Base-by-base conservation (phyloP, 2,797 vertebrate genomes). In the Mergus octosetaceus region DNA sequence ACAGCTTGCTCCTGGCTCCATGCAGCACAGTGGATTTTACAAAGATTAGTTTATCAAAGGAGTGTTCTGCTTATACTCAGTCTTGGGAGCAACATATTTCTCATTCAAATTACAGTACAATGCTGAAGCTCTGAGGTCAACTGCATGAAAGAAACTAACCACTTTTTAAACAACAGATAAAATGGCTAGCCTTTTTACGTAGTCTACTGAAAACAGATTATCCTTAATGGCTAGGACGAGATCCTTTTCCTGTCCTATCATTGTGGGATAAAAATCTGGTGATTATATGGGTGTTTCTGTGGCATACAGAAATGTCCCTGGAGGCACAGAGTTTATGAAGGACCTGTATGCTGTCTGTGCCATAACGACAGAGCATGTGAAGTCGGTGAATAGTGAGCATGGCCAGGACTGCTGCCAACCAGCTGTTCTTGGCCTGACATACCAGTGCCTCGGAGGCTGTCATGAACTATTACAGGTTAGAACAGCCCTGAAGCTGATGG, bases 1-100 rank as follows among this genome's bases (percentile, higher is more conserved):
- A 95, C 84, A 94, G 87, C 93, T 90, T 94, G 88, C 83, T 97
- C 93, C 96, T 92, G 79, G 51, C 85, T 91, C 87, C 95, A 73
- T 78, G 85, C 91, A 90, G 68, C 43, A 87, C 6, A 25, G 80
- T 93, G 92, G 87, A 69, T 96, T 98, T 96, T 97, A 73, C 58
- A 69, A 95, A 96, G 95, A 95, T 95, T 83, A 93, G 72, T 93
- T 94, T 85, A 79, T 80, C 90, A 60, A 84, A 68, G 34, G 61
- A 75, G 60, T 45, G 66, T 77, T 93, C 83, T 87, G 73, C 72
- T 83, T 90, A 66, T 32, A 78, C 53, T 75, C 73, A 74, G 0
- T 95, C 81, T 85, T 87, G 36, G 90, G 36, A 81, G 57, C 87
- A 83, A 65, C 9, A 2, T 47, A 53, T 78, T 96, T 96, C 79